phyloP scores from a whole-genome alignment of 2,888 invertebrate genomes.

The Stenotaenia linearis region DNA sequence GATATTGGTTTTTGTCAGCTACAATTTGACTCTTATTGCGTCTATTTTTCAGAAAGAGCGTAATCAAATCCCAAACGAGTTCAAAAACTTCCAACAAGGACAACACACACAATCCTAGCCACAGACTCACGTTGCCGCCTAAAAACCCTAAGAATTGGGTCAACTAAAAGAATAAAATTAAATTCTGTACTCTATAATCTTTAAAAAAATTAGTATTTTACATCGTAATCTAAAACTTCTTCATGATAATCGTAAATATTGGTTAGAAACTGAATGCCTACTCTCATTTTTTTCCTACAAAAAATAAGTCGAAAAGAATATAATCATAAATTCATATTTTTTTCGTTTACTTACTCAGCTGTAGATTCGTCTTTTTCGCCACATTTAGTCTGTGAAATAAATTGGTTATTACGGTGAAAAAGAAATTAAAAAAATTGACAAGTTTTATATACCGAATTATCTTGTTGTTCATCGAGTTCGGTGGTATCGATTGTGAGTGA shows the following conservation, averaged over 20 bases:
- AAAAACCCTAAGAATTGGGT: background rate
- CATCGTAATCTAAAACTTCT: background rate
- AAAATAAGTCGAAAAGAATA: background rate
- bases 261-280: background rate
- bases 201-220: background rate
- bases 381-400: no score
- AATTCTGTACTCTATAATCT: no score
- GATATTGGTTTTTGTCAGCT: no score
- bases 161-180: background rate
- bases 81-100: background rate
- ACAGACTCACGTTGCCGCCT: constrained; percentile 17
- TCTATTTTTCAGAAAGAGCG: no score
- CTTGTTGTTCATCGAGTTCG: no score
- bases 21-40: no score
- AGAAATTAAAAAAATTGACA: no score
- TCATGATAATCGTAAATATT: background rate
- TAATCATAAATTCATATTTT: background rate
- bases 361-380: no score
- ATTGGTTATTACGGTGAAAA: no score
- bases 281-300: background rate
- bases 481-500: no score
- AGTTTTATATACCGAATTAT: no score
- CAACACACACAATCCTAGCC: constrained; percentile 6
- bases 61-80: background rate
- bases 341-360: no score